phyloP scores from a whole-genome alignment of 2,797 vertebrate species.

The Percopsis omiscomaycus region DNA sequence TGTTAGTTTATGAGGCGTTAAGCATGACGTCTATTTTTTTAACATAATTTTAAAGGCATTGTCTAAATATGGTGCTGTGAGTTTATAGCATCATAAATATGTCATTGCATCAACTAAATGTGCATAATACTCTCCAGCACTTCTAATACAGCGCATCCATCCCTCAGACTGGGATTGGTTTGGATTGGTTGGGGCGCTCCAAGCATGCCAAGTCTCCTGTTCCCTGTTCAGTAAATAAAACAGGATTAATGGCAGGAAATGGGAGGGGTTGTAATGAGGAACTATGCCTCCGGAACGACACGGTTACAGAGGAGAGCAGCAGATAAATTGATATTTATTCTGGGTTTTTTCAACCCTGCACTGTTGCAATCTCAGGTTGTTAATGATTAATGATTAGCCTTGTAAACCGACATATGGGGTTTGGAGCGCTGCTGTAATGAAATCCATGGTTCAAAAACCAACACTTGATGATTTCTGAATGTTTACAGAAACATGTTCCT shows the following conservation, averaged over 20 bases:
- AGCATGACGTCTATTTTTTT: slow-evolving; percentile 23
- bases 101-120: slow-evolving; percentile 52
- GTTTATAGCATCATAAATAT: slow-evolving; percentile 50
- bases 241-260: slow-evolving; percentile 52
- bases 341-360: slow-evolving; percentile 46
- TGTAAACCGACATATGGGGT: slow-evolving; percentile 16
- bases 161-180: slow-evolving; percentile 17
- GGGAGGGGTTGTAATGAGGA: slow-evolving; percentile 44
- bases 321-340: slow-evolving; percentile 65
- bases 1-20: slow-evolving; percentile 40
- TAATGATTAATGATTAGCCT: slow-evolving; percentile 63
- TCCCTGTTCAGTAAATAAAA: slow-evolving; percentile 40
- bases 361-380: slow-evolving; percentile 56
- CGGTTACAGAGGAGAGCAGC: slow-evolving; percentile 20
- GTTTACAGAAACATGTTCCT: slow-evolving; percentile 12
- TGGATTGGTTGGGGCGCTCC: background rate
- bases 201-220: slow-evolving; percentile 21
- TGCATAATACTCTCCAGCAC: slow-evolving; percentile 30
- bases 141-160: slow-evolving; percentile 32
- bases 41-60: slow-evolving; percentile 42
- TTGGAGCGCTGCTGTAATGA: slow-evolving; percentile 48
- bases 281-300: slow-evolving; percentile 26
- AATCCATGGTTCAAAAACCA: slow-evolving; percentile 52
- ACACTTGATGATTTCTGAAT: slow-evolving; percentile 46
- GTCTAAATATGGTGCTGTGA: slow-evolving; percentile 49